Percentiles rank a stretch among this genome's conserved stretches.
These are phyloP conservation scores for Sarcophaga carnaria DNA, from an alignment of 2,888 invertebrate genomes.

Conservation along the genomic window DNA sequence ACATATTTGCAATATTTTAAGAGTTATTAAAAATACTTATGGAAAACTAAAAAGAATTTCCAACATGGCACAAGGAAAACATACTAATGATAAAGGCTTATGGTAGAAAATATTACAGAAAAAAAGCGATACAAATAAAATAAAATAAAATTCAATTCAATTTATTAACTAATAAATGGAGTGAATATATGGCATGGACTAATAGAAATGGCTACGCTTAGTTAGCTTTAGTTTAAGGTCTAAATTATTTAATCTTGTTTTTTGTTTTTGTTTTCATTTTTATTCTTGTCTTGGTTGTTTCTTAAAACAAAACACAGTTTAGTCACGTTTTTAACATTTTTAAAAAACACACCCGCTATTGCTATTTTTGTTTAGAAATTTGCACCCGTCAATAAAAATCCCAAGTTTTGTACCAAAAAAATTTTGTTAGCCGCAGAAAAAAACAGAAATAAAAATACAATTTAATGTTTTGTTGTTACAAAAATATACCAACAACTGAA, in stretches of 20 bases:
- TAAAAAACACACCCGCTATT: conserved; percentile 74
- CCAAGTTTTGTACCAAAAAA: not conserved
- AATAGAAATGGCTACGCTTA: not conserved
- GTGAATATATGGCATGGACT: conserved; percentile 14
- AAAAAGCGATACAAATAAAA: not conserved
- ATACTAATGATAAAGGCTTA: conserved; percentile 14
- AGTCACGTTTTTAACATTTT: conserved; percentile 82
- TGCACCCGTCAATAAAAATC: conserved; percentile 54
- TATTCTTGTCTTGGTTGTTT: not conserved
- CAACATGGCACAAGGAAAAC: conserved; percentile 29
- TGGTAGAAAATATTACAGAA: not conserved
- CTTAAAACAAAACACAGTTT: conserved; percentile 66
- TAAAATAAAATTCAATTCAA: not conserved
- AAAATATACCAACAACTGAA: conserved; percentile 51
- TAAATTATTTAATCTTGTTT: conserved; percentile 28
- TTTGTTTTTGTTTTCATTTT: conserved; percentile 28
- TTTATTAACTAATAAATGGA: conserved; percentile 30
- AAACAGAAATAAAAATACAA: no score
- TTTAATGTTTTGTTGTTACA: conserved; percentile 11
- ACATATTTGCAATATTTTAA: conserved; percentile 62
- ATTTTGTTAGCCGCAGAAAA: no score
- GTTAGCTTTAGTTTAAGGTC: conserved; percentile 50
- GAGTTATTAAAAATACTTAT: conserved; percentile 58
- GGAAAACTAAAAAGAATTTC: conserved; percentile 43
- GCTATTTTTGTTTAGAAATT: conserved; percentile 76